Conservation (phyloP, 2,888 invertebrate genomes). For the Melikaiella ostensackeni region DNA sequence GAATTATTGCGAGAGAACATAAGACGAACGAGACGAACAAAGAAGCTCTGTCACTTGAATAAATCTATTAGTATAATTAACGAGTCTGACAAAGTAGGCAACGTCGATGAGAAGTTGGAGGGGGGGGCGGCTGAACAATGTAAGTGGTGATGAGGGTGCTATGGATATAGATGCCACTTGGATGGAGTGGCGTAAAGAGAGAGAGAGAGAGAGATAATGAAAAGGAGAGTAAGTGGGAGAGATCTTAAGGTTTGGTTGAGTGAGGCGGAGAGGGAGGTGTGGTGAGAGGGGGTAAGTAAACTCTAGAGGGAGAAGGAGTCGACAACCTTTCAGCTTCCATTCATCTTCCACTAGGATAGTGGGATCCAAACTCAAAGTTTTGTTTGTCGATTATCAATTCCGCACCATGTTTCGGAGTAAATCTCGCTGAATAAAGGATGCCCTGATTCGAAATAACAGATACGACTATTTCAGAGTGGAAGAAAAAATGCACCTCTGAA, state of each 20-base stretch:
- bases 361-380: conserved; percentile 10
- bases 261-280: neutral
- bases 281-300: conserved; percentile 3
- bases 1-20: conserved; percentile 34
- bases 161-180: conserved; percentile 21
- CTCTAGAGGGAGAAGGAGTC: conserved; percentile 7
- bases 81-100: conserved; percentile 34
- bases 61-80: conserved; percentile 40
- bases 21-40: conserved; percentile 30
- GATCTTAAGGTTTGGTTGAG: neutral
- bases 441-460: neutral
- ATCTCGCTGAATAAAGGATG: neutral
- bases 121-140: neutral
- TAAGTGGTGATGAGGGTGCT: conserved; percentile 24
- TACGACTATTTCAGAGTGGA: neutral
- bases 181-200: neutral
- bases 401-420: conserved; percentile 4
- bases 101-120: neutral
- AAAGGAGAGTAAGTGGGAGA: neutral
- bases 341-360: neutral
- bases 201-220: neutral
- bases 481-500: too few relatives aligned
- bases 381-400: conserved; percentile 18
- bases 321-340: conserved; percentile 3
- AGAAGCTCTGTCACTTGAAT: conserved; percentile 34